These are phyloP conservation scores for Anabas testudineus DNA, from an alignment of 2,797 vertebrate genomes.

Conservation along the genomic window DNA sequence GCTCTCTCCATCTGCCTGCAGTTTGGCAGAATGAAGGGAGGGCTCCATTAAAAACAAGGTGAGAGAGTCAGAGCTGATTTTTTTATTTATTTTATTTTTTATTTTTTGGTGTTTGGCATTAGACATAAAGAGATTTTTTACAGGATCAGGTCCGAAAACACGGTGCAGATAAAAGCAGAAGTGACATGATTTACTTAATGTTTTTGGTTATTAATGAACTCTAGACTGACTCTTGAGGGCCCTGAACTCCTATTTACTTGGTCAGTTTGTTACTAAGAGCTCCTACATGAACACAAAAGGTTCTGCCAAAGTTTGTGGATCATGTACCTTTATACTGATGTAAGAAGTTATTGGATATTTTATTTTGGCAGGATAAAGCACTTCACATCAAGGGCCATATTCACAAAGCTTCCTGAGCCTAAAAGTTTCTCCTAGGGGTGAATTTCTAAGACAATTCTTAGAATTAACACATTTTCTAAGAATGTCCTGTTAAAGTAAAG, in stretches of 20 bases:
- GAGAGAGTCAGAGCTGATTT: slow-evolving; percentile 26
- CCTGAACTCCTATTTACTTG: background rate
- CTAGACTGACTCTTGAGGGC: background rate
- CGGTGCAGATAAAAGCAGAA: background rate
- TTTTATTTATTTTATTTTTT: no score
- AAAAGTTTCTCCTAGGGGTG: no score
- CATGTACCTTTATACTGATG: no score
- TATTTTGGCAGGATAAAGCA: no score
- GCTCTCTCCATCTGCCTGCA: slow-evolving; percentile 37
- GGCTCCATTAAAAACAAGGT: slow-evolving; percentile 40
- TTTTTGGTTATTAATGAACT: background rate
- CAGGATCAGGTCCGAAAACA: background rate
- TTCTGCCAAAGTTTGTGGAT: no score
- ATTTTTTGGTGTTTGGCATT: slow-evolving; percentile 15
- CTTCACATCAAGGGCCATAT: no score
- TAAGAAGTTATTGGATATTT: no score
- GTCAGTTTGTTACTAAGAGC: background rate
- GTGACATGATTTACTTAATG: background rate
- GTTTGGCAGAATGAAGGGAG: background rate
- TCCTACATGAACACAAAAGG: background rate
- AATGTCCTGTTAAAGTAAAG: no score
- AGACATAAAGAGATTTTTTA: slow-evolving; percentile 7
- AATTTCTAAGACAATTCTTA: no score
- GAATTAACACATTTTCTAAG: no score
- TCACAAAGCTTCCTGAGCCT: no score